A percentile compares a stretch with the other conserved stretches of the same genome.
phyloP scores from a whole-genome alignment of 2,113 vertebrate species.

The Sander vitreus region DNA sequence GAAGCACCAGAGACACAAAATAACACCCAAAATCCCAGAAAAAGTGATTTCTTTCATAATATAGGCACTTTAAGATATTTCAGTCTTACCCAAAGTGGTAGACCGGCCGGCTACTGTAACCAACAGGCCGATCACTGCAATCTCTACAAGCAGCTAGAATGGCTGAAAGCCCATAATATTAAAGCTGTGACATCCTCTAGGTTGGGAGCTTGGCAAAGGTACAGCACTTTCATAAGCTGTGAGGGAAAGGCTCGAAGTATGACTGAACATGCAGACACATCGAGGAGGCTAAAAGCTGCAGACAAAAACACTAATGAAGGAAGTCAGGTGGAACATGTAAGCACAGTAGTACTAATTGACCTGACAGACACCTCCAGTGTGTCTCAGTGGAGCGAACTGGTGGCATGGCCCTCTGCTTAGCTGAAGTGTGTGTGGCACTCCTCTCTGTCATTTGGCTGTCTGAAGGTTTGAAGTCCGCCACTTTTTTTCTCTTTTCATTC shows the following conservation, averaged over 20 bases:
- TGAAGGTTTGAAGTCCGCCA: conserved; percentile 4
- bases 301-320: conserved; percentile 74
- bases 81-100: not conserved
- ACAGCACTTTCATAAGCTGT: conserved; percentile 7
- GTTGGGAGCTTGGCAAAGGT: conserved; percentile 29
- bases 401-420: conserved; percentile 34
- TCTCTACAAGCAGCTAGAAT: not conserved
- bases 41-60: too few relatives aligned
- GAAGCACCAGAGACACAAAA: too few relatives aligned
- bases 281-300: conserved; percentile 46
- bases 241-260: conserved; percentile 21
- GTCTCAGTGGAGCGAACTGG: conserved; percentile 57
- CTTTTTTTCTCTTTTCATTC: not conserved
- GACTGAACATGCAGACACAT: conserved; percentile 38
- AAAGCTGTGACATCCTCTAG: conserved; percentile 36
- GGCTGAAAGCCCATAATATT: not conserved
- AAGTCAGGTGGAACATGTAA: conserved; percentile 79
- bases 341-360: conserved; percentile 78
- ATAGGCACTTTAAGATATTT: not conserved
- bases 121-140: not conserved
- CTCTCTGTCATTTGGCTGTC: conserved; percentile 19
- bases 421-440: not conserved
- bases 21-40: too few relatives aligned
- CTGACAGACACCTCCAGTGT: conserved; percentile 76
- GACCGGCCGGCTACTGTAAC: not conserved